Conservation (phyloP, 1,140 invertebrate species). For the Hylaeus anthracinus region DNA sequence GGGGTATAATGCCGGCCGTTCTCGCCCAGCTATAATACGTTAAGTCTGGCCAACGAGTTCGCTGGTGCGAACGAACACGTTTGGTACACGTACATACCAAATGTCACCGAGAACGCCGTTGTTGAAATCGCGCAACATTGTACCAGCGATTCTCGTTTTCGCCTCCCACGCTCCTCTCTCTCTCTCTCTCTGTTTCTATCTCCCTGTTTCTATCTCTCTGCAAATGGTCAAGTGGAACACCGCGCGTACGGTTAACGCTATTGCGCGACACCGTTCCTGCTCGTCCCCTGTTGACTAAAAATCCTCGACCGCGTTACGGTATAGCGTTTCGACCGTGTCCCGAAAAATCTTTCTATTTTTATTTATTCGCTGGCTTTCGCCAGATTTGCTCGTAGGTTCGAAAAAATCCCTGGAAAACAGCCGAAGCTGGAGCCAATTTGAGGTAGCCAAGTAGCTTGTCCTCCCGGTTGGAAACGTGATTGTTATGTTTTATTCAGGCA, state of each 20-base stretch:
- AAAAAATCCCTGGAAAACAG: too few relatives aligned
- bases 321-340: background rate
- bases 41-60: constrained; percentile 47
- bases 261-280: constrained; percentile 48
- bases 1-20: constrained; percentile 23
- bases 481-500: too few relatives aligned
- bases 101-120: constrained; percentile 60
- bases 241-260: constrained; percentile 61
- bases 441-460: too few relatives aligned
- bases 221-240: constrained; percentile 58
- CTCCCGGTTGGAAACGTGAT: too few relatives aligned
- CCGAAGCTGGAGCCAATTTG: too few relatives aligned
- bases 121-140: constrained; percentile 64
- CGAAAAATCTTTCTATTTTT: too few relatives aligned
- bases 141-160: constrained; percentile 53
- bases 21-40: constrained; percentile 32
- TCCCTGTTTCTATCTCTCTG: background rate
- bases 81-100: constrained; percentile 63
- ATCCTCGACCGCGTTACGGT: background rate
- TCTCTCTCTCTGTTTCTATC: background rate
- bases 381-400: too few relatives aligned
- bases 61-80: constrained; percentile 58
- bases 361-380: too few relatives aligned
- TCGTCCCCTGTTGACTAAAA: background rate
- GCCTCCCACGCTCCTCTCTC: background rate